Evolutionary conservation across 2,113 vertebrate genomes (phyloP), one percentile per base, ranked within the genome.

Genomic region (Orcinus orca): DNA sequence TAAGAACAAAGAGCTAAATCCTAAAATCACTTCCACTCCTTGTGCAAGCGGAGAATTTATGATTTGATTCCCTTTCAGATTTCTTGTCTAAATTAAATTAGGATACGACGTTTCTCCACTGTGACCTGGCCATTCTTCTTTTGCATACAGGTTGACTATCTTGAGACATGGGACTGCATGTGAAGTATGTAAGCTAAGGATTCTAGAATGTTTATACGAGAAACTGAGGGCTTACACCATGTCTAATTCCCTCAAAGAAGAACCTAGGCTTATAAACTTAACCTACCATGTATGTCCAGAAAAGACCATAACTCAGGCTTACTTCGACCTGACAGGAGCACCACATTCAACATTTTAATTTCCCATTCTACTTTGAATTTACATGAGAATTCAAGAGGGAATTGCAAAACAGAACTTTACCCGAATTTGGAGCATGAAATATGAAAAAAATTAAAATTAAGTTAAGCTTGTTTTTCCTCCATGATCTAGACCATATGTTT

Each of bases 401-500:
- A 97, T 80, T 97, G 93, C 86, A 97, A 95, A 97, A 94, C 68
- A 97, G 95, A 97, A 97, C 88, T 98, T 96, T 97, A 95, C 77
- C 96, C 97, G 97, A 97, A 97, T 98, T 97, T 96, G 80, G 95
- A 96, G 90, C 96, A 96, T 95, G 92, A 86, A 94, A 97, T 82
- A 93, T 92, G 86, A 95, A 94, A 96, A 96, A 96, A 92, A 93
- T 90, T 96, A 97, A 97, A 98, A 97, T 97, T 97, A 98, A 97
- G 94, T 97, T 97, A 96, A 98, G 87, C 96, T 97, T 98, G 96
- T 98, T 98, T 98, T 97, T 97, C 93, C 87, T 96, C 93, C 90
- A 97, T 98, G 96, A 98, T 97, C 85, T 96, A 96, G 90, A 97
- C 97, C 98, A 98, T 98, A 98, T 98, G 98, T 96, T 98, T 97